Base-by-base conservation (phyloP, 2,113 vertebrate genomes). In the Oenanthe oenanthe region DNA sequence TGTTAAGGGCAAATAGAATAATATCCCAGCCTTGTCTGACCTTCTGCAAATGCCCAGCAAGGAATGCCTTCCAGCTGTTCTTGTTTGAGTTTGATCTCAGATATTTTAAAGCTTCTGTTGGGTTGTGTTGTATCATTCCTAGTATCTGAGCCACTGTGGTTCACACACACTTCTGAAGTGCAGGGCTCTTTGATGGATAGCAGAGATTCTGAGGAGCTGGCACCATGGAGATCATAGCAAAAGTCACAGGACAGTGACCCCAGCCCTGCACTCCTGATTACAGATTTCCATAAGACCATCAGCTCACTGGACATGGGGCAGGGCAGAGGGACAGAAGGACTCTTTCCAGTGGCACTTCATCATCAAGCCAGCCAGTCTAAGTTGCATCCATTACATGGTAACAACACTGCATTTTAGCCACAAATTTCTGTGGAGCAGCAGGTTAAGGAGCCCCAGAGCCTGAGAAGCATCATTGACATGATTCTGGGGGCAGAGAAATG, bases 401-500 rank as follows among this genome's bases (percentile, higher is more conserved):
- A 24, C 31, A 77, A 2, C 22, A 5, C 21, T 76, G 16, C 19
- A 6, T 66, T 89, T 84, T 48, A 86, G 45, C 56, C 7, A 3
- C 60, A 71, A 4, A 74, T 15, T 20, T 66, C 11, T 51, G 6
- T 42, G 47, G 47, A 79, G 10, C n/a, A 42, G 17, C 29, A 34
- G 12, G 15, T n/a, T 57, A 56, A 71, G 54, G 58, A 62, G 34
- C 29, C 34, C 51, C 10, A 29, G 29, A 42, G 34, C 0, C 4
- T 42, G 21, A 92, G 57, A 58, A 54, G 25, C 43, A 4, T 45
- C 28, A 13, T 0, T 68, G 50, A 53, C 0, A 0, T 48, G 43
- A 42, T 74, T 83, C 45, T 57, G 60, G 80, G 22, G 26, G 14
- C 48, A 86, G 72, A 81, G 48, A 66, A 71, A 34, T 1, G 0